Evolutionary conservation across 2,888 invertebrate genomes (phyloP).

Genomic region (Limnephilus auricula): DNA sequence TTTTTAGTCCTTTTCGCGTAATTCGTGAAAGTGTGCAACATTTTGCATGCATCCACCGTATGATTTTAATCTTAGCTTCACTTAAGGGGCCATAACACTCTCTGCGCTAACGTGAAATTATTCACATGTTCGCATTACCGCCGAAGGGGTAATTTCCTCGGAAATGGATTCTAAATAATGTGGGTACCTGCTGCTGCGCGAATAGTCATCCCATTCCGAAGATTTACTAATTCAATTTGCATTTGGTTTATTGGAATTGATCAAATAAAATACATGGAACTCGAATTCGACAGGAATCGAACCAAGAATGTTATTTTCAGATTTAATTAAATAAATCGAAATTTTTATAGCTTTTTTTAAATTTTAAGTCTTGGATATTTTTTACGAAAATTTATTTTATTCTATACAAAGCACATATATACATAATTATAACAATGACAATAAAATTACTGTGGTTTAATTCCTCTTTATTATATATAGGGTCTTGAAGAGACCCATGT

Average conservation of each 20-base stretch:
- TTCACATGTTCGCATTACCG: neutral
- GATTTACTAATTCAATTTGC: neutral
- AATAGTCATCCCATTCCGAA: neutral
- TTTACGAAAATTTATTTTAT: too few relatives aligned
- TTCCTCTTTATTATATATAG: too few relatives aligned
- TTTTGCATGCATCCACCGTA: neutral
- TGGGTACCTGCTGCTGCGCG: neutral
- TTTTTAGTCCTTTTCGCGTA: neutral
- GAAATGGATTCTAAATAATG: neutral
- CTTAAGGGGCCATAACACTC: neutral
- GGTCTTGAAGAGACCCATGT: too few relatives aligned
- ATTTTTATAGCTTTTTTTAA: too few relatives aligned
- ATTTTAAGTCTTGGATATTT: too few relatives aligned
- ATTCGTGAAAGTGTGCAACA: neutral
- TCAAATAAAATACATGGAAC: neutral
- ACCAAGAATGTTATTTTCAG: neutral
- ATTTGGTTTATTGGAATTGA: neutral
- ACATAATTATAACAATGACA: too few relatives aligned
- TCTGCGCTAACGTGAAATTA: neutral
- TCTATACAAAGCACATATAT: too few relatives aligned
- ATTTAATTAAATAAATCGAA: neutral
- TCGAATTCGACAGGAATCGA: neutral
- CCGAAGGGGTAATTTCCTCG: neutral
- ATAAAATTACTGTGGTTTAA: too few relatives aligned
- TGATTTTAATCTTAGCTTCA: neutral